Evolutionary conservation across 2,797 vertebrate species (phyloP), one percentile per base, ranked within the genome.

Genomic region (Coendou prehensilis): DNA sequence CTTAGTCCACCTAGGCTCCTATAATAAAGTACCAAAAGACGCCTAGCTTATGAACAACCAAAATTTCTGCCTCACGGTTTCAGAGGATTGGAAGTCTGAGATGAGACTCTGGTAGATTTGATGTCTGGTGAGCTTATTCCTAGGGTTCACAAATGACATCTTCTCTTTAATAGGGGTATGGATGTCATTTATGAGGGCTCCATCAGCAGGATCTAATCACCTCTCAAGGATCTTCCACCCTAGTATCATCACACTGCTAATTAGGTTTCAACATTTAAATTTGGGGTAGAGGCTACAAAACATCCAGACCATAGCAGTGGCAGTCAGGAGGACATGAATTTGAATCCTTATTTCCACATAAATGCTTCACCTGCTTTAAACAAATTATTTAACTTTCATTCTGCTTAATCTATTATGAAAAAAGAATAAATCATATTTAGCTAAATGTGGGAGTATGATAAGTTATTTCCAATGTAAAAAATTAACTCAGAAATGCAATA

Each of bases 391-490:
- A 90, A 85, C 15, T 79, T 90, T 89, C 73, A 59, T 76, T 89
- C 30, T 89, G 22, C 37, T 82, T 94, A 84, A 50, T 67, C 37
- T 37, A 9, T 82, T 91, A 73, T 85, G 30, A 81, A 91, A 84
- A 96, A 87, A 50, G 41, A 92, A 64, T 23, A 80, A 83, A 45
- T 94, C 61, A 23, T 81, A 79, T 86, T 57, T 73, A 93, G 47
- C 4, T 76, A 13, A 18, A 22, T 79, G 2, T 45, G 56, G 26
- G 30, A 61, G 1, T 56, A 52, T 15, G 6, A 20, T 33, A 57
- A 80, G 20, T 78, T 81, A 90, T 64, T 81, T 64, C n/a, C 90
- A 85, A 81, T 59, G 23, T 86, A 57, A 96, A 88, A 94, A 15
- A 37, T 22, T n/a, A 91, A 92, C 11, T 84, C 85, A 3, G 41